phyloP scores from a whole-genome alignment of 2,888 invertebrate species.

The Mythimna loreyi region DNA sequence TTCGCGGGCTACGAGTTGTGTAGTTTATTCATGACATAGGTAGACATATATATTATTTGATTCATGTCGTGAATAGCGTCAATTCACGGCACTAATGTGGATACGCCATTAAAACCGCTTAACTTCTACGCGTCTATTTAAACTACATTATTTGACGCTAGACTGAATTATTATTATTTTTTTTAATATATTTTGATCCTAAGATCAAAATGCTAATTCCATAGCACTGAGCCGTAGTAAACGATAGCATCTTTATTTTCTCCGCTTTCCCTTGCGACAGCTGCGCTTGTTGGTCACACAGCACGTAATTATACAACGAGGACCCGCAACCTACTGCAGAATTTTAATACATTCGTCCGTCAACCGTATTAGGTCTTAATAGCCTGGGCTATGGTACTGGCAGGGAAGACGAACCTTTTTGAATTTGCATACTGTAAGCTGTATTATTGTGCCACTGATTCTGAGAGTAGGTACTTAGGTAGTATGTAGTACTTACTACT shows the following conservation, averaged over 20 bases:
- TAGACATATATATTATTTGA: too few species aligned
- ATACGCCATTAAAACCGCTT: too few species aligned
- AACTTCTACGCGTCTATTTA: not conserved
- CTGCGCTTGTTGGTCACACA: constrained; percentile 36
- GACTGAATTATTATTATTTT: too few species aligned
- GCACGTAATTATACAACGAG: constrained; percentile 43
- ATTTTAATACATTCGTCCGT: constrained; percentile 53
- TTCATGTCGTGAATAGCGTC: too few species aligned
- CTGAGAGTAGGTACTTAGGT: not conserved
- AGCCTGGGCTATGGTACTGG: constrained; percentile 30
- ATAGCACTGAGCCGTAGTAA: constrained; percentile 14
- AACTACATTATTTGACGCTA: not conserved
- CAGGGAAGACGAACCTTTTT: constrained; percentile 13
- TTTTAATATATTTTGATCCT: too few species aligned
- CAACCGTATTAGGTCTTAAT: constrained; percentile 34
- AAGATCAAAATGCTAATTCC: constrained; percentile 62
- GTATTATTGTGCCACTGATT: not conserved
- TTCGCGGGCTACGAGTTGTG: too few species aligned
- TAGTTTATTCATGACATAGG: too few species aligned
- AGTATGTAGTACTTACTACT: too few species aligned
- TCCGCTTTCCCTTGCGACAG: constrained; percentile 59
- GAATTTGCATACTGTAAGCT: not conserved
- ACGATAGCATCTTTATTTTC: constrained; percentile 67
- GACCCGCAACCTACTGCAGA: constrained; percentile 46
- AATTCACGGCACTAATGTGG: too few species aligned